Evolutionary conservation across 2,888 invertebrate species (phyloP).

Genomic region (Hydrotaea cyrtoneurina): DNA sequence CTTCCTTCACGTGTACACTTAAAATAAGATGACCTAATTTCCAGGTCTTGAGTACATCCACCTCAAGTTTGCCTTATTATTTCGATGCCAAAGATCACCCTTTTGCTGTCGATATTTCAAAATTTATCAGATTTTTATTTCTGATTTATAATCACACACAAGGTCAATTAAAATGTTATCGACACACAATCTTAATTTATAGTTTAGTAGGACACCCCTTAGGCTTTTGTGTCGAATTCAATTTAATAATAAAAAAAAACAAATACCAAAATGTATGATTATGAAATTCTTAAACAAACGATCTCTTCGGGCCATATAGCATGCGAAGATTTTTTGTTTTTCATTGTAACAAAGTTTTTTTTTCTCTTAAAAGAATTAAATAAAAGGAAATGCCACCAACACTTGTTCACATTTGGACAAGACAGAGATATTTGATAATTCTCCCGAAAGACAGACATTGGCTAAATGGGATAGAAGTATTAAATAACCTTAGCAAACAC

Average conservation of each 20-base stretch:
- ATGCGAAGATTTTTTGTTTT: background rate
- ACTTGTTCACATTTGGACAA: constrained; percentile 45
- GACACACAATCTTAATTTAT: constrained; percentile 18
- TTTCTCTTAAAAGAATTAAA: no score
- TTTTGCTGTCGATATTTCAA: background rate
- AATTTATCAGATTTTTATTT: background rate
- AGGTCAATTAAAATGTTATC: background rate
- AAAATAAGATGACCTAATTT: no score
- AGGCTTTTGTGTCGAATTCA: constrained; percentile 31
- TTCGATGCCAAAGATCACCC: background rate
- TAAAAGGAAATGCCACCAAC: constrained; percentile 45
- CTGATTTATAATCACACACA: background rate
- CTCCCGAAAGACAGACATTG: constrained; percentile 11
- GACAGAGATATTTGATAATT: constrained; percentile 35
- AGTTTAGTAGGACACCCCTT: constrained; percentile 52
- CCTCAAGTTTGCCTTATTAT: no score
- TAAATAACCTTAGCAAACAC: background rate
- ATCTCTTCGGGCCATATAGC: background rate
- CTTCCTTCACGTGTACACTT: no score
- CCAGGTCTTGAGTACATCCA: no score
- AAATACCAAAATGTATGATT: background rate
- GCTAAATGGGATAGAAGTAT: constrained; percentile 23
- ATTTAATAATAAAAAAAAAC: no score
- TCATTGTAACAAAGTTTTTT: no score
- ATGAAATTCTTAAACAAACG: background rate